Evolutionary conservation across 2,797 vertebrate species (phyloP).

Genomic region (Enteromius paludinosus): DNA sequence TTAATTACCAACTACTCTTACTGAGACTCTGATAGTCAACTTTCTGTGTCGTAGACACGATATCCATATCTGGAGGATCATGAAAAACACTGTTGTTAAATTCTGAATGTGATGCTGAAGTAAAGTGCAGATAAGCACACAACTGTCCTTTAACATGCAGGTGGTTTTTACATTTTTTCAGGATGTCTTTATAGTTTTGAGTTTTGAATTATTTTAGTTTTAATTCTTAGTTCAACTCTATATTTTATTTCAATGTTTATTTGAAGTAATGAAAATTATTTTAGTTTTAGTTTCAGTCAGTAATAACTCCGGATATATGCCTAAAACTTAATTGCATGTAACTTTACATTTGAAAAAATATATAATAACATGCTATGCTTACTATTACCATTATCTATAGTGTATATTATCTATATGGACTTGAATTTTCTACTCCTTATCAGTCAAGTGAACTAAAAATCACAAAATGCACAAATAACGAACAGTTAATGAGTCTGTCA

Average conservation of each 20-base stretch:
- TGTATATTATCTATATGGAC: no score
- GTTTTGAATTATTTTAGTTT: no score
- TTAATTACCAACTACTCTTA: conserved; percentile 62
- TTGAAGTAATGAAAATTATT: background rate
- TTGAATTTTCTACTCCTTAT: background rate
- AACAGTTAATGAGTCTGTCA: background rate
- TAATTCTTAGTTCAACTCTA: no score
- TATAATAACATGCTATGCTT: no score
- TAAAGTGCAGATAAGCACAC: background rate
- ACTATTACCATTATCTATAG: no score
- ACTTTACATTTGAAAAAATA: background rate
- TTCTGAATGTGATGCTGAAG: background rate
- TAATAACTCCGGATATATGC: background rate
- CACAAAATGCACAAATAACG: background rate
- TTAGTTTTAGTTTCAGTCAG: background rate
- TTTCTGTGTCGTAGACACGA: background rate
- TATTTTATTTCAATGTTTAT: background rate
- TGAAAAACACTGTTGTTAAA: background rate
- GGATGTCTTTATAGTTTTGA: no score
- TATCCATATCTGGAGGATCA: background rate
- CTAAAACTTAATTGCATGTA: background rate
- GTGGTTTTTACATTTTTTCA: no score
- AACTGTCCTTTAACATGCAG: background rate
- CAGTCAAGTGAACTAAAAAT: background rate
- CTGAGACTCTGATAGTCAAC: conserved; percentile 45